A percentile compares a stretch with the other conserved stretches of the same genome.
phyloP scores from a whole-genome alignment of 2,113 vertebrate species.

The Prionailurus viverrinus region DNA sequence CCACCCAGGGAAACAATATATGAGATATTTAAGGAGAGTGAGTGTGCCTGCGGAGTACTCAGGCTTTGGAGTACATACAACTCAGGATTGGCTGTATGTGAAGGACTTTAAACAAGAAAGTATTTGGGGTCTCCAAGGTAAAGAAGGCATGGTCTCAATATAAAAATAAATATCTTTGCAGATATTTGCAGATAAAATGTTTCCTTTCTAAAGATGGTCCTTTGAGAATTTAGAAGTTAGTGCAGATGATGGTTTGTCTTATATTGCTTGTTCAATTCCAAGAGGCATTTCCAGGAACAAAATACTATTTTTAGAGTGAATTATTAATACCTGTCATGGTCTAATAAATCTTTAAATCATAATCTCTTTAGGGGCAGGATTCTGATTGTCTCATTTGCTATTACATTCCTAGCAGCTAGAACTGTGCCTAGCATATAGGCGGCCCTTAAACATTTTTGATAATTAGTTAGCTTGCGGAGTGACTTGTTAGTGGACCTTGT shows the following conservation, averaged over 20 bases:
- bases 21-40: slow-evolving; percentile 2
- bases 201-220: slow-evolving; percentile 22
- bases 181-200: neutral
- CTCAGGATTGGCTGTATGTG: neutral
- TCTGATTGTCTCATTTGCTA: neutral
- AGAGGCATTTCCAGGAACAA: slow-evolving; percentile 35
- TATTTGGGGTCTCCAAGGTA: neutral
- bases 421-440: neutral
- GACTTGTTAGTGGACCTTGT: neutral
- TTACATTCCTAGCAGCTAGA: slow-evolving; percentile 12
- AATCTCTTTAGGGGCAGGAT: neutral
- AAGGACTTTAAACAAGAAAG: slow-evolving; percentile 1
- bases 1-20: neutral
- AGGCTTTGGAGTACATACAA: neutral
- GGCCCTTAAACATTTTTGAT: slow-evolving; percentile 14
- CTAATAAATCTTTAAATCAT: slow-evolving; percentile 26
- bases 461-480: neutral
- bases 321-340: neutral
- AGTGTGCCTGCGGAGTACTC: neutral
- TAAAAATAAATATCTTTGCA: slow-evolving; percentile 31
- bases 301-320: neutral
- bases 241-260: slow-evolving; percentile 25
- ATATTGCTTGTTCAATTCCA: slow-evolving; percentile 31
- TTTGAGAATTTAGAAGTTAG: slow-evolving; percentile 55
- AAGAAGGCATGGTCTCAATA: neutral